Conservation (phyloP, 1,140 invertebrate genomes). For the Pygmarrhopalites habei region DNA sequence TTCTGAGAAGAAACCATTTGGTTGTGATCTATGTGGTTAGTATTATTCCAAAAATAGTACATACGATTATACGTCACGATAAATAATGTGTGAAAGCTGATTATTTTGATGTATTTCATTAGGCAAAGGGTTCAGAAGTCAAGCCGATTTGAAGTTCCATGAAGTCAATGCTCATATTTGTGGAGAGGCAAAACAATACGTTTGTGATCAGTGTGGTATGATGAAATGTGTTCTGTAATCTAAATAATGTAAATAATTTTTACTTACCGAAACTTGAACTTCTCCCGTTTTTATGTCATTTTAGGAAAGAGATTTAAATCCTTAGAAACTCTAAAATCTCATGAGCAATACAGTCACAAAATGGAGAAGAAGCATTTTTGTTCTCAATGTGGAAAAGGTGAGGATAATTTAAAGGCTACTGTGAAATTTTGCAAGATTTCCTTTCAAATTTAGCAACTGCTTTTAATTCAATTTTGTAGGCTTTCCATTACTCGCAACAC, state of each 20-base stretch:
- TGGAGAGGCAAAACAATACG: background rate
- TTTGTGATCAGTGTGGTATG: slow-evolving; percentile 8
- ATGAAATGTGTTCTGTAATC: too few relatives aligned
- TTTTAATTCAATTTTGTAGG: too few relatives aligned
- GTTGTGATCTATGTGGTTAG: slow-evolving; percentile 7
- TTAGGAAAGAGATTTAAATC: slow-evolving; percentile 6
- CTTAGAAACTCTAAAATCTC: slow-evolving; percentile 5
- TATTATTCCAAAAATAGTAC: too few relatives aligned
- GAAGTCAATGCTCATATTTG: slow-evolving; percentile 18
- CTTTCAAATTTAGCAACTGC: too few relatives aligned
- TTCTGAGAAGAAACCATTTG: slow-evolving; percentile 5
- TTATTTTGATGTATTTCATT: too few relatives aligned
- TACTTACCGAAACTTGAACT: too few relatives aligned
- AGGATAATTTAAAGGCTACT: too few relatives aligned
- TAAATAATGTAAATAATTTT: too few relatives aligned
- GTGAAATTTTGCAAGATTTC: too few relatives aligned
- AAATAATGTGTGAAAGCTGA: too few relatives aligned
- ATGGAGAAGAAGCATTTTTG: slow-evolving; percentile 15
- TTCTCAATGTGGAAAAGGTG: slow-evolving; percentile 5
- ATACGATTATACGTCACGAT: too few relatives aligned
- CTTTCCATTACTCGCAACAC: slow-evolving; percentile 1
- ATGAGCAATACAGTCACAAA: slow-evolving; percentile 5
- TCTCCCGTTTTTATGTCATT: background rate
- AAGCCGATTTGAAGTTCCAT: slow-evolving; percentile 17
- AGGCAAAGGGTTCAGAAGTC: slow-evolving; percentile 12